Evolutionary conservation across 2,113 vertebrate species (phyloP).

Genomic region (Myiopsitta monachus): DNA sequence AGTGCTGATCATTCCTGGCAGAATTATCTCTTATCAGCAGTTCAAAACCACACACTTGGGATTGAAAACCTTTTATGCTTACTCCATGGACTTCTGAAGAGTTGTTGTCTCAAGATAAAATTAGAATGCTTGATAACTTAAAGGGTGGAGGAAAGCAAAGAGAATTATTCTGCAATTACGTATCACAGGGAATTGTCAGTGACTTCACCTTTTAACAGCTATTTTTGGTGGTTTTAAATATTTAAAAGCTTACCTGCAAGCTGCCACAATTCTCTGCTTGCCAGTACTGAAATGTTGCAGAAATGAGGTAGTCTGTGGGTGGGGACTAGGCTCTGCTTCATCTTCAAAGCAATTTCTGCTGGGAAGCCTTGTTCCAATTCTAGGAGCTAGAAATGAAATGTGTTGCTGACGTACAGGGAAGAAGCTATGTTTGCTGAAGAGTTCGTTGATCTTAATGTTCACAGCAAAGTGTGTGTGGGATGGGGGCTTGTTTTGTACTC

Average conservation of each 20-base stretch:
- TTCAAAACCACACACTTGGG: neutral
- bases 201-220: conserved; percentile 6
- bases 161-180: conserved; percentile 6
- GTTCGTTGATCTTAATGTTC: neutral
- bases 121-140: conserved; percentile 16
- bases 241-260: conserved; percentile 46
- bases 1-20: neutral
- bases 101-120: conserved; percentile 1
- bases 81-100: neutral
- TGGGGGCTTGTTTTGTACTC: neutral
- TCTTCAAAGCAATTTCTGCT: conserved; percentile 33
- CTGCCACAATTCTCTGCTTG: neutral
- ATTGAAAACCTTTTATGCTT: conserved; percentile 16
- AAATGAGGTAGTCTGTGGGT: neutral
- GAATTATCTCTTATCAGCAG: conserved; percentile 25
- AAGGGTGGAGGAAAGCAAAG: conserved; percentile 15
- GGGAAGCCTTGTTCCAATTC: conserved; percentile 8
- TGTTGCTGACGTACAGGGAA: neutral
- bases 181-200: neutral
- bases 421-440: neutral
- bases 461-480: neutral
- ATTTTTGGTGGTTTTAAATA: conserved; percentile 21
- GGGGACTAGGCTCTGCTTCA: conserved; percentile 17
- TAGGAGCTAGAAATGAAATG: neutral
- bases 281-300: neutral